phyloP scores from a whole-genome alignment of 1,140 invertebrate species.

The Condylostylus longicornis region DNA sequence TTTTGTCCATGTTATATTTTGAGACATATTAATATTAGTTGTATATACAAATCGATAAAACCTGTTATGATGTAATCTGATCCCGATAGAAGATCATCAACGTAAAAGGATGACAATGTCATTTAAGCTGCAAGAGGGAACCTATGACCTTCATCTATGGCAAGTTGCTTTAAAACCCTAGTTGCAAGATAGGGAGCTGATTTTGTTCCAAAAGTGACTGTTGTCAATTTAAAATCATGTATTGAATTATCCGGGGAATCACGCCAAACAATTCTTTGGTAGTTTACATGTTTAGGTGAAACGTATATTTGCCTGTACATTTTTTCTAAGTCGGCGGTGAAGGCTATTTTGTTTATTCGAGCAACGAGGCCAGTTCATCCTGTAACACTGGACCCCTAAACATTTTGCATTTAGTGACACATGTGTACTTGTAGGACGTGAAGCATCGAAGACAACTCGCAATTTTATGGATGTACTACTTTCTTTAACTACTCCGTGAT shows the following conservation, averaged over 20 bases:
- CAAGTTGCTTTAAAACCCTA: conserved; percentile 21
- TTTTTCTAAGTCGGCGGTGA: conserved; percentile 11
- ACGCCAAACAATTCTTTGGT: conserved; percentile 28
- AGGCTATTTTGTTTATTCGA: conserved; percentile 10
- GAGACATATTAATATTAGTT: too few relatives aligned
- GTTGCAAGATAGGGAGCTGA: conserved; percentile 23
- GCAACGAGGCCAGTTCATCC: neutral
- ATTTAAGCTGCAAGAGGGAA: conserved; percentile 11
- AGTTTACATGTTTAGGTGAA: conserved; percentile 8
- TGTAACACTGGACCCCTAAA: neutral
- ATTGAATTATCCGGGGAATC: conserved; percentile 6
- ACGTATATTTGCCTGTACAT: conserved; percentile 13
- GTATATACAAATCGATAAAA: too few relatives aligned
- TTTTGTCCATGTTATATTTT: too few relatives aligned
- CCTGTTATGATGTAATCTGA: neutral
- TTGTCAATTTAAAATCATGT: conserved; percentile 7
- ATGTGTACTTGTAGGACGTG: neutral
- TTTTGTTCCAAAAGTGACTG: conserved; percentile 23
- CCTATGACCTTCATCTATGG: conserved; percentile 8
- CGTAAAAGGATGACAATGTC: conserved; percentile 1
- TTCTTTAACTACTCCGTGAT: too few relatives aligned
- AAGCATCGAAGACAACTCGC: conserved; percentile 12
- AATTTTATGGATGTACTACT: conserved; percentile 17
- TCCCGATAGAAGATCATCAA: neutral
- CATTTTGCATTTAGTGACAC: neutral